phyloP scores from a whole-genome alignment of 1,140 invertebrate genomes.

The Conus ventricosus region DNA sequence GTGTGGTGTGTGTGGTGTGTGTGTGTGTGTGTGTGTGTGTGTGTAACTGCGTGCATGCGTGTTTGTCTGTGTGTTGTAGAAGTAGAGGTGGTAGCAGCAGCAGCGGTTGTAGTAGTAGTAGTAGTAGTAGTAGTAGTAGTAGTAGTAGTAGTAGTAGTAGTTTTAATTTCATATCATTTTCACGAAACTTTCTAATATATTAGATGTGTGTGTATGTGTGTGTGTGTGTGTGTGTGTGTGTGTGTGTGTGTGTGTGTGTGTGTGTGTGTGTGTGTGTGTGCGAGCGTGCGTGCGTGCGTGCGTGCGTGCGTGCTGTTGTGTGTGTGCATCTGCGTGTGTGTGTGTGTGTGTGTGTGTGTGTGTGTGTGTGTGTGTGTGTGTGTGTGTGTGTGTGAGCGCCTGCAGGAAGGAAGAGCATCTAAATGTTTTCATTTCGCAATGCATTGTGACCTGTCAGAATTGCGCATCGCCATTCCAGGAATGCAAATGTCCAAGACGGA shows the following conservation, averaged over 20 bases:
- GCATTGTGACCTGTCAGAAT: too few relatives aligned
- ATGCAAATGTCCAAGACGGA: too few relatives aligned
- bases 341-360: neutral
- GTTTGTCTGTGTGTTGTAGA: neutral
- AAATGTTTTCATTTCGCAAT: too few relatives aligned
- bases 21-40: constrained; percentile 9
- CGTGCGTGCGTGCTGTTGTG: neutral
- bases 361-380: neutral
- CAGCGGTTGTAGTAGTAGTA: too few relatives aligned
- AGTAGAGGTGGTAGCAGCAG: too few relatives aligned
- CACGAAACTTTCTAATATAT: neutral
- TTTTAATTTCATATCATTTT: too few relatives aligned
- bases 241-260: constrained; percentile 9
- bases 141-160: too few relatives aligned
- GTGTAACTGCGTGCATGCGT: neutral
- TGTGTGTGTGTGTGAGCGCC: neutral
- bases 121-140: too few relatives aligned
- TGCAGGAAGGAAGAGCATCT: too few relatives aligned
- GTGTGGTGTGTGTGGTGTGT: constrained; percentile 8
- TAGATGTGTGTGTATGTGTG: neutral
- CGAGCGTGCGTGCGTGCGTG: neutral
- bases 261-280: constrained; percentile 7
- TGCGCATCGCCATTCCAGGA: too few relatives aligned
- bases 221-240: constrained; percentile 13
- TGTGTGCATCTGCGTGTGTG: neutral